Evolutionary conservation across 2,888 invertebrate species (phyloP), one percentile per base, ranked within the genome.

Genomic region (Lingula anatina): DNA sequence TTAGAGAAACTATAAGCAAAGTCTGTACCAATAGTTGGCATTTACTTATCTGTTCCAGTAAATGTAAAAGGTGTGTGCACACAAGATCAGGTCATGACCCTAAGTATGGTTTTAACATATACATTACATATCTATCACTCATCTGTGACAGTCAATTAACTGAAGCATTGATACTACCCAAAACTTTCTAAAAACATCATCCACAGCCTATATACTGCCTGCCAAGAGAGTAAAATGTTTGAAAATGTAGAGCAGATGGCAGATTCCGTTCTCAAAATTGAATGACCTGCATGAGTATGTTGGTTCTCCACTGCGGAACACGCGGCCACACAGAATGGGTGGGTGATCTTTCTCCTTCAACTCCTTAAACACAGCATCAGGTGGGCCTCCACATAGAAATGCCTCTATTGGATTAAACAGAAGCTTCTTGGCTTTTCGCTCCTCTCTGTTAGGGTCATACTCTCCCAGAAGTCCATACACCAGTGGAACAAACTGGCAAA

Each of bases 261-360:
- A 27, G 38, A 27, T 49, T 21, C 18, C n/a, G 21, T 25, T 27
- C 36, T 15, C 5, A 27, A 18, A 36, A 5, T 5, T n/a, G n/a
- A 38, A 39, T 44, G 57, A 78, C 79, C 75, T 83, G 77, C 99
- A 99, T 64, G 91, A 91, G 78, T 99, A 99, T 0, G 95, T 96
- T 2, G 97, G 95, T 74, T 99, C 99, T 15, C 97, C 96, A 71
- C 86, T 85, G 78, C 93, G 94, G 79, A 99, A 97, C 26, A 96
- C 94, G 65, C 87, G 83, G 0, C 96, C 96, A 78, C 99, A 99
- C 0, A 96, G 85, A 15, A 89, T 86, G 5, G 88, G 85, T 7
- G 88, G 85, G 56, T 84, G 84, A 59, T 88, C 87, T 60, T 73
- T 68, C 44, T 70, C 70, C 53, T 77, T 76, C 20, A 80, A 61